Evolutionary conservation across 2,888 invertebrate genomes (phyloP).

Genomic region (Teinopalpus imperialis): DNA sequence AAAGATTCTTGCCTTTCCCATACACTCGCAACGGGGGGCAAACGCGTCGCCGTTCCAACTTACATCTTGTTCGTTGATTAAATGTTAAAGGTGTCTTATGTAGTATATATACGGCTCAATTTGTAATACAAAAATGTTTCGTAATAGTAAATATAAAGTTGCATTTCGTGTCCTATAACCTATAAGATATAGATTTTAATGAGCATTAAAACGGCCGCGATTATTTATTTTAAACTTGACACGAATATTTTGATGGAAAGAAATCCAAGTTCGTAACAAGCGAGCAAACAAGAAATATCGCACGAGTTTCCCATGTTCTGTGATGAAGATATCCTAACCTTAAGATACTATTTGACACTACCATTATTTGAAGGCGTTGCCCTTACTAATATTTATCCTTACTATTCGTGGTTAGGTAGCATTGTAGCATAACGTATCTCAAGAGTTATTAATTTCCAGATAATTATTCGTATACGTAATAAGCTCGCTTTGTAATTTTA

Average conservation of each 20-base stretch:
- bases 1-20: slow-evolving; percentile 20
- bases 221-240: slow-evolving; percentile 23
- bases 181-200: slow-evolving; percentile 25
- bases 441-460: no score
- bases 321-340: no score
- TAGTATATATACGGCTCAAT: background rate
- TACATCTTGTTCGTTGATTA: background rate
- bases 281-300: background rate
- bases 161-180: slow-evolving; percentile 14
- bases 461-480: no score
- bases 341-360: no score
- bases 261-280: slow-evolving; percentile 21
- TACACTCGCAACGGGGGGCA: slow-evolving; percentile 33
- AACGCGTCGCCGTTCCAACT: slow-evolving; percentile 14
- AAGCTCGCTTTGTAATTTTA: no score
- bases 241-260: slow-evolving; percentile 11
- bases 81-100: background rate
- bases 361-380: no score
- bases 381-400: no score
- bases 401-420: no score
- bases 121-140: background rate
- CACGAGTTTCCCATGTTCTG: background rate
- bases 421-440: no score
- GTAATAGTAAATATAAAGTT: slow-evolving; percentile 2
- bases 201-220: slow-evolving; percentile 17